phyloP scores from a whole-genome alignment of 2,888 invertebrate species.

The Conops quadrifasciatus region DNA sequence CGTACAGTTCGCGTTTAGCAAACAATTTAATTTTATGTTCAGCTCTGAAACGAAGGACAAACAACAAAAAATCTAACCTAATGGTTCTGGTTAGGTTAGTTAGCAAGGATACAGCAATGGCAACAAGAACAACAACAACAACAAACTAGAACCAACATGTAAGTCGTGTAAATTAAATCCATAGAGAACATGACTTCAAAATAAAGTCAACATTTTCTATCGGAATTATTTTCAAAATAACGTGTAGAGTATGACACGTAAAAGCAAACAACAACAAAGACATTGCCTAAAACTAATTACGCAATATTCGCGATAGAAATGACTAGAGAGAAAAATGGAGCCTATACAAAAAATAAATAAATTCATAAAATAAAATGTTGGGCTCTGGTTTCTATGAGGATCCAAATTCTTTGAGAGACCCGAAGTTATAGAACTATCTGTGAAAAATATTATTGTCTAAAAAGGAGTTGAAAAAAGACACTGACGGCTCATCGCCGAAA shows the following conservation, averaged over 20 bases:
- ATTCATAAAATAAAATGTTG: too few relatives aligned
- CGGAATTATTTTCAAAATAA: neutral
- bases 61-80: slow-evolving; percentile 1
- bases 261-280: slow-evolving; percentile 22
- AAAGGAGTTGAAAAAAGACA: too few relatives aligned
- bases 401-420: too few relatives aligned
- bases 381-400: too few relatives aligned
- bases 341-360: too few relatives aligned
- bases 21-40: slow-evolving; percentile 28
- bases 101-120: neutral
- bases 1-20: slow-evolving; percentile 16
- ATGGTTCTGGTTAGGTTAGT: neutral
- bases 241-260: slow-evolving; percentile 16
- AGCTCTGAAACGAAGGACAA: slow-evolving; percentile 16
- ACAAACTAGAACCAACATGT: slow-evolving; percentile 13
- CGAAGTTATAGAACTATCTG: too few relatives aligned
- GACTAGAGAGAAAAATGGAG: neutral
- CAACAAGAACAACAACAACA: slow-evolving; percentile 30
- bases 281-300: slow-evolving; percentile 13
- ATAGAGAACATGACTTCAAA: slow-evolving; percentile 32
- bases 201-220: slow-evolving; percentile 7
- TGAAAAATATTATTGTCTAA: too few relatives aligned
- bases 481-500: too few relatives aligned
- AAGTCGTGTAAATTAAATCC: slow-evolving; percentile 29
- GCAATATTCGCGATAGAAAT: slow-evolving; percentile 14